Percentiles rank a stretch among this genome's conserved stretches.
phyloP scores from a whole-genome alignment of 2,797 vertebrate species.

The Fistularia tabacaria region DNA sequence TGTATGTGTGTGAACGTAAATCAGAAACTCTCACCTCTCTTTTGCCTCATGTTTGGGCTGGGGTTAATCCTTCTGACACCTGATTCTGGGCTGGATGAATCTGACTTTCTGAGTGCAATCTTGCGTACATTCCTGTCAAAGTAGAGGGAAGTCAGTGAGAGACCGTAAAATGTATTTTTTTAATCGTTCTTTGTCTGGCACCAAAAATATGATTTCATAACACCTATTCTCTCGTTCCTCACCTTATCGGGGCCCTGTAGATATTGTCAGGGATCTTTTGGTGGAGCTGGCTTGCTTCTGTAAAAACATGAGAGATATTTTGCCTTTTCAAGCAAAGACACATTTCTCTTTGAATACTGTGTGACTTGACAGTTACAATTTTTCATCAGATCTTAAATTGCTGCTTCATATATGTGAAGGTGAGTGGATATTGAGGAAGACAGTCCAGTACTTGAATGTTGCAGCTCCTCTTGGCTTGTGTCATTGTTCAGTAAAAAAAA shows the following conservation, averaged over 20 bases:
- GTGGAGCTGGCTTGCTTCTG: slow-evolving; percentile 89
- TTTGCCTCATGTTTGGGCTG: slow-evolving; percentile 81
- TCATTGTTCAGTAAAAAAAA: no score
- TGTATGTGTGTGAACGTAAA: no score
- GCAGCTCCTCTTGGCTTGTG: no score
- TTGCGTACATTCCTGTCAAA: slow-evolving; percentile 78
- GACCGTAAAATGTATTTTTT: neutral
- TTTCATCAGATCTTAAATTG: no score
- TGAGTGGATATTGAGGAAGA: no score
- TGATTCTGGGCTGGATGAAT: slow-evolving; percentile 81
- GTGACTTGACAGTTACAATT: no score
- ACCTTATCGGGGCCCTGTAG: slow-evolving; percentile 84
- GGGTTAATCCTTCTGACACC: slow-evolving; percentile 78
- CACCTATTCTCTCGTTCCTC: slow-evolving; percentile 3
- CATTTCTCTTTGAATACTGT: neutral
- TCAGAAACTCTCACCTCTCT: slow-evolving; percentile 77
- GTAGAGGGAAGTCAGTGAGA: neutral
- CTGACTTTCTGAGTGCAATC: slow-evolving; percentile 76
- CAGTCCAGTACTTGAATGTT: no score
- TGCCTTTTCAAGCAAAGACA: slow-evolving; percentile 4
- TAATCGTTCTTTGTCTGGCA: neutral
- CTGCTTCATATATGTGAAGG: no score
- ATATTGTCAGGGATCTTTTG: slow-evolving; percentile 84
- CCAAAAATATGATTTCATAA: neutral
- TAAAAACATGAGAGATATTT: slow-evolving; percentile 33